A percentile compares a stretch with the other conserved stretches of the same genome.
phyloP scores from a whole-genome alignment of 2,797 vertebrate species.

The Salmo trutta region DNA sequence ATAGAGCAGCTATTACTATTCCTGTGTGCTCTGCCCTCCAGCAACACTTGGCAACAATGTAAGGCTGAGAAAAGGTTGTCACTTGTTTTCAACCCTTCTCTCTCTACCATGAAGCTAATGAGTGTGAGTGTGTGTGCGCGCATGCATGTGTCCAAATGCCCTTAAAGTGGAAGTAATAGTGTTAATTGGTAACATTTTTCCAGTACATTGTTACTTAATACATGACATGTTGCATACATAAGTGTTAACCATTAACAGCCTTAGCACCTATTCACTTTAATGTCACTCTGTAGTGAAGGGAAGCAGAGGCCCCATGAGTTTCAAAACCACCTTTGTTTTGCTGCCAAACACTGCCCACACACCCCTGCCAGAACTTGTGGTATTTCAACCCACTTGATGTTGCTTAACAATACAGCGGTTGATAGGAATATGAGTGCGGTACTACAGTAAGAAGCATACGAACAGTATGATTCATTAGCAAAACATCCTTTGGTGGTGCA shows the following conservation, averaged over 20 bases:
- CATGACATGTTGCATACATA: slow-evolving; percentile 57
- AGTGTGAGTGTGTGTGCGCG: slow-evolving; percentile 1
- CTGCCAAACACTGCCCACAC: slow-evolving; percentile 58
- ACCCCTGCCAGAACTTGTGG: slow-evolving; percentile 53
- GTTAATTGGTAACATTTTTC: slow-evolving; percentile 66
- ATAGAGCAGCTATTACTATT: not conserved
- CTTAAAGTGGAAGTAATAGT: slow-evolving; percentile 47
- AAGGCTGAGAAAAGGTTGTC: slow-evolving; percentile 9
- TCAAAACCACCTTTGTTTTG: slow-evolving; percentile 63
- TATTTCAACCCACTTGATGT: slow-evolving; percentile 57
- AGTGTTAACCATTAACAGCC: slow-evolving; percentile 71
- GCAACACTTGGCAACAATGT: slow-evolving; percentile 15
- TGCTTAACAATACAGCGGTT: slow-evolving; percentile 30
- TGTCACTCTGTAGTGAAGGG: slow-evolving; percentile 57
- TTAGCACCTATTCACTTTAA: slow-evolving; percentile 71
- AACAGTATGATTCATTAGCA: slow-evolving; percentile 23
- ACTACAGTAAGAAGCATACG: not conserved
- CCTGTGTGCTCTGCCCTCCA: slow-evolving; percentile 9
- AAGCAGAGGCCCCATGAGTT: slow-evolving; percentile 60
- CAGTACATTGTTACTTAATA: slow-evolving; percentile 59
- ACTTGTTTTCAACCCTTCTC: slow-evolving; percentile 7
- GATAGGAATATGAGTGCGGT: slow-evolving; percentile 41
- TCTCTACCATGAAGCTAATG: not conserved
- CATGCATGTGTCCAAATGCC: not conserved
- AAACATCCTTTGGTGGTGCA: slow-evolving; percentile 59